Base-by-base conservation (phyloP, 2,888 invertebrate genomes). In the Lasioglossum calceatum region DNA sequence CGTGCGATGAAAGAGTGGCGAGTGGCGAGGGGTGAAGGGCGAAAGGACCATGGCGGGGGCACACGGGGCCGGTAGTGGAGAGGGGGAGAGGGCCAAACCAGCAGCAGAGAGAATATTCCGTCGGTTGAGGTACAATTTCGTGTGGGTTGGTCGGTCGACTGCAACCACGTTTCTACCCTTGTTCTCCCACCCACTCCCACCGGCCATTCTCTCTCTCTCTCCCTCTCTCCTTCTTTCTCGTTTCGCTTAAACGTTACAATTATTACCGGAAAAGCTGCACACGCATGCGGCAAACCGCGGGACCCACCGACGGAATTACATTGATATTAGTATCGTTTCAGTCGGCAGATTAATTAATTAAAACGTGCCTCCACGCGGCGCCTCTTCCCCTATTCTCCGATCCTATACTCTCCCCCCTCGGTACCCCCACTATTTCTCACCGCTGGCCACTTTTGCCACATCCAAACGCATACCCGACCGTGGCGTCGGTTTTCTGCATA, bases 301-400 rank as follows among this genome's bases (percentile, higher is more conserved):
- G 92, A 88, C 92, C 89, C 90, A 84, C 92, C 87, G 85, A 85
- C 91, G 93, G 91, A 93, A 94, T 94, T 93, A 94, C 94, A 94
- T 94, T 93, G 94, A 94, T 94, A 95, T 94, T 93, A 94, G 93
- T 93, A 93, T 93, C 93, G 94, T 93, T 93, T 92, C 92, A 87
- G 79, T 87, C 90, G 88, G 90, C 91, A 91, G 93, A 95, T 94
- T 94, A 95, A 95, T 95, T 95, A 95, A 95, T 95, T 95, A 94
- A 94, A 95, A 93, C 92, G 92, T 86, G 85, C 85, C 88, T 85
- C 87, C 50, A 81, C 82, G 73, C 67, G 71, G 73, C 67, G 71
- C 77, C 90, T 76, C 87, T 77, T 75, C 78, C 82, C 79, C 77
- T 64, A 74, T 75, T 50, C 73, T 47, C 70, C 71, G 58, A 81